Evolutionary conservation across 1,140 invertebrate species (phyloP), one percentile per base, ranked within the genome.

Genomic region (Pseudomyrmex cubaensis): DNA sequence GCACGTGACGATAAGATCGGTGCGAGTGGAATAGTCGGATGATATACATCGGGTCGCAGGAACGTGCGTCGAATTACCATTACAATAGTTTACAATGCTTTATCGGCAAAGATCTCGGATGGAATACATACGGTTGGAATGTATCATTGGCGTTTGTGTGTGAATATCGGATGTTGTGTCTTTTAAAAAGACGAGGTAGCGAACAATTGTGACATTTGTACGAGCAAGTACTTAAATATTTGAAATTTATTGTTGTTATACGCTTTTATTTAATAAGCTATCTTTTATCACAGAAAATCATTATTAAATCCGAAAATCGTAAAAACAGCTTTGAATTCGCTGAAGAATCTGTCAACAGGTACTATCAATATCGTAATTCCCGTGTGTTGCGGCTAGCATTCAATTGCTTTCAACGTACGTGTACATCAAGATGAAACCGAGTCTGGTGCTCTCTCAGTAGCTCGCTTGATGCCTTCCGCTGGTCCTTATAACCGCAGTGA

Each of bases 21-120:
- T 35, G 74, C 70, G 54, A 12, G 50, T 12, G 57, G 59, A 84
- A 67, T 75, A 57, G 59, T 50, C 5, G 59, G 35, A 54, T 61
- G 70, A 88, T 87, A 78, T 72, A 84, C 86, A 82, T 89, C 88
- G 61, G 62, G 63, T 70, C 22, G n/a, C 64, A 54, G 59, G 56
- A 35, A 78, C 76, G 76, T 84, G 76, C 88, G 83, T 82, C 85
- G 77, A 88, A 91, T 91, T 91, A 91, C 90, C 90, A 91, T 91
- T 90, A 91, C 90, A 91, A 91, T 91, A 89, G 73, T 91, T 91
- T 87, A 91, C 86, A 91, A 91, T 76, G 80, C 78, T 85, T 54
- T 91, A 91, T 91, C 90, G 83, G 76, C 20, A 50, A 72, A 70
- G 88, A 91, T 86, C 91, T 89, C 83, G 66, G 83, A 82, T 82